A percentile compares a stretch with the other conserved stretches of the same genome.
Conservation (phyloP, 1,140 invertebrate genomes). For the Latrodectus geometricus region DNA sequence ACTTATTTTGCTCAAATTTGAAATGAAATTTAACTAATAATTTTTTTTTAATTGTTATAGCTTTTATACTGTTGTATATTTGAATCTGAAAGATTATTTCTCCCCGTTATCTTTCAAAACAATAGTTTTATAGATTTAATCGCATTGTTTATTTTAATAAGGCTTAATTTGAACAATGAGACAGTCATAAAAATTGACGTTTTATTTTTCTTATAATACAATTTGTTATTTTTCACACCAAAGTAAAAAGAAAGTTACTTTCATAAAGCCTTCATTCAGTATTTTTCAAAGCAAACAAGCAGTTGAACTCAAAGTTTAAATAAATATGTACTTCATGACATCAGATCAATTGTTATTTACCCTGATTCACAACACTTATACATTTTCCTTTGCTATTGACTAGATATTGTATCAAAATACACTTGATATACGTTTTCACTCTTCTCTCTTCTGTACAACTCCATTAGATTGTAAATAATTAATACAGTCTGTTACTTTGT, state of each 20-base stretch:
- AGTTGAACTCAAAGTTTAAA: not conserved
- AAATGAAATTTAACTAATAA: no score
- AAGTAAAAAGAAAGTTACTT: constrained; percentile 5
- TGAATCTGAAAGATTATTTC: no score
- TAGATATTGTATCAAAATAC: constrained; percentile 17
- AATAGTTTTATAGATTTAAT: no score
- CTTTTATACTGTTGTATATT: no score
- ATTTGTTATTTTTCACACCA: constrained; percentile 4
- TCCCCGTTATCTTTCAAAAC: no score
- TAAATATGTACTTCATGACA: not conserved
- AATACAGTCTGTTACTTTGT: constrained; percentile 3
- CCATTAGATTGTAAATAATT: not conserved
- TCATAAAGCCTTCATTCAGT: not conserved
- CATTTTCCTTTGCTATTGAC: not conserved
- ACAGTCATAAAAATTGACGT: constrained; percentile 1
- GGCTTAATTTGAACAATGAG: not conserved
- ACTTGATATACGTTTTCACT: not conserved
- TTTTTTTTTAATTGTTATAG: no score
- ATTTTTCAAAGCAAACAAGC: constrained; percentile 2
- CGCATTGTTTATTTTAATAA: no score
- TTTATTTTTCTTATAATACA: constrained; percentile 1
- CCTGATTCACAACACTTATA: not conserved
- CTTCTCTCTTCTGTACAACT: not conserved
- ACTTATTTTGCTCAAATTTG: no score
- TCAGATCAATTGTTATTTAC: not conserved